Evolutionary conservation across 2,888 invertebrate species (phyloP), one percentile per base, ranked within the genome.

Genomic region (Oscheius sp.): DNA sequence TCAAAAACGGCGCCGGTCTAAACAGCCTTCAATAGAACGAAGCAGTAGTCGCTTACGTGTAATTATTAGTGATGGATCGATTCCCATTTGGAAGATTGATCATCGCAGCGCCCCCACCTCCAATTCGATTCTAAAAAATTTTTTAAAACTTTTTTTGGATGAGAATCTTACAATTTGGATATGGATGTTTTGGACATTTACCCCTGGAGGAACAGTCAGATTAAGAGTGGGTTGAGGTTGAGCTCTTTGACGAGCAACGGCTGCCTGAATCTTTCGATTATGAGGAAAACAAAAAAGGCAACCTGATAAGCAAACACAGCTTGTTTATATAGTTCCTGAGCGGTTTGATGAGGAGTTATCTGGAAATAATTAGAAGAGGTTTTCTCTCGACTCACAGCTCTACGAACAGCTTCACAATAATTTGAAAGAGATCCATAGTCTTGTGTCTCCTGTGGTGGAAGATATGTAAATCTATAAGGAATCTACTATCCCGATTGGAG

Each of bases 1-100:
- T 68, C 25, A 76, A 15, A 65, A 82, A 76, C 0, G 82, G 70
- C 1, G 84, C 78, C 0, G 69, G 50, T 55, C 75, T 78, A 31
- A 20, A 64, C n/a, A 20, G 12, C 6, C 17, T 17, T 42, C 15
- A 4, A 33, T 4, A 27, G 25, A 58, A 39, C 2, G 25, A 46
- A 6, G 17, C 6, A 53, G 31, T 10, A 17, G 31, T 17, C 6
- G 15, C 12, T 15, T 10, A 55, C 55, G 34, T 33, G 37, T 55
- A 55, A n/a, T 17, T 55, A 31, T 34, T 34, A 2, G 55, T 17
- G 20, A 50, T 48, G 1, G 31, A 48, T 15, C 37, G 12, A 23
- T 6, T 29, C 17, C 34, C 42, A 37, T 55, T 55, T 34, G 55
- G 55, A 5, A 37, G 6, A 10, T 55, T 33, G 34, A 55, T 55